Percentiles rank a stretch among this genome's conserved stretches.
Conservation (phyloP, 2,113 vertebrate genomes). For the Symphodus melops region DNA sequence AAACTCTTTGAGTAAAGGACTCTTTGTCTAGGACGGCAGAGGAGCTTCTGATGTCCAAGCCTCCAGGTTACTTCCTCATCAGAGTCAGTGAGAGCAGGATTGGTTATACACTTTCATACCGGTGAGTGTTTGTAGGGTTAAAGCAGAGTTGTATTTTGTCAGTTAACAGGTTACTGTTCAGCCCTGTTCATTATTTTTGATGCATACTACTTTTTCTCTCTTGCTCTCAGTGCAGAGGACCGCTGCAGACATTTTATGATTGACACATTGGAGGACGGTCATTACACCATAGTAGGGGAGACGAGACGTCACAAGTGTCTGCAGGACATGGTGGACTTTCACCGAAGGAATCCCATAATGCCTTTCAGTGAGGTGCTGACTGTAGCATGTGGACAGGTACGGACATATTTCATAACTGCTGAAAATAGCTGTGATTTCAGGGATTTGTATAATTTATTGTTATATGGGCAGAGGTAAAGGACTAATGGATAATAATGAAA, state of each 20-base stretch:
- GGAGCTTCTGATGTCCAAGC: slow-evolving; percentile 78
- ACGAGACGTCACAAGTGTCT: slow-evolving; percentile 70
- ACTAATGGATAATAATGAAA: too few species aligned
- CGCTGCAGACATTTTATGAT: slow-evolving; percentile 88
- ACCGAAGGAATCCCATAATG: slow-evolving; percentile 74
- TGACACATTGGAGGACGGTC: slow-evolving; percentile 72
- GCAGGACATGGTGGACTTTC: slow-evolving; percentile 83
- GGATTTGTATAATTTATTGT: background rate
- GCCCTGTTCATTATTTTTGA: background rate
- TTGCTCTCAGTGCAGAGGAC: slow-evolving; percentile 63
- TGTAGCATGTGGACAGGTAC: slow-evolving; percentile 84
- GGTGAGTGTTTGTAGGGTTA: slow-evolving; percentile 72
- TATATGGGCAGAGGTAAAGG: too few species aligned
- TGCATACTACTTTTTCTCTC: background rate
- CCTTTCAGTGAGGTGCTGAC: slow-evolving; percentile 82
- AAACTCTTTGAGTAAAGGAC: background rate
- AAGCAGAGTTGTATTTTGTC: background rate
- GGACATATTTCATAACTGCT: background rate
- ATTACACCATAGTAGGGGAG: slow-evolving; percentile 80
- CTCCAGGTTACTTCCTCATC: slow-evolving; percentile 86
- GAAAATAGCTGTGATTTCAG: background rate
- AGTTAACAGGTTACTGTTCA: background rate
- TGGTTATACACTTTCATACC: slow-evolving; percentile 88
- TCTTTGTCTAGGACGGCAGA: slow-evolving; percentile 81
- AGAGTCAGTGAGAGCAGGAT: slow-evolving; percentile 87